A percentile compares a stretch with the other conserved stretches of the same genome.
Evolutionary conservation across 2,888 invertebrate species (phyloP).

Genomic region (Odontocolon sp.): DNA sequence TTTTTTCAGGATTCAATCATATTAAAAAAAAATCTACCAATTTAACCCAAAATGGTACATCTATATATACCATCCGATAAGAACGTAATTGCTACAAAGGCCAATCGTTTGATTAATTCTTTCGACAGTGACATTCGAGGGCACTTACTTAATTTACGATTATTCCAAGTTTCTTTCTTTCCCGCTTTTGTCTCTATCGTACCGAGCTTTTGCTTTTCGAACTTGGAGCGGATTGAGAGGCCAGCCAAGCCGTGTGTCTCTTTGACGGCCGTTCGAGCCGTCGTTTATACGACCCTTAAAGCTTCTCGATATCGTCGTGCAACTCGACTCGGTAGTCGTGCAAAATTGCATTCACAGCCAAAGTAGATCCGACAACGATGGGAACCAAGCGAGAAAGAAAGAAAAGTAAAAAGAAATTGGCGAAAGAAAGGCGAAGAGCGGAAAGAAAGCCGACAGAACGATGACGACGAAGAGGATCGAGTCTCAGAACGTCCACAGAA

Average conservation of each 20-base stretch:
- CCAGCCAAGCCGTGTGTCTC: conserved; percentile 33
- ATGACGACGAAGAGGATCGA: conserved; percentile 41
- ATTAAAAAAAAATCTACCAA: no score
- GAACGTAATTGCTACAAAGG: no score
- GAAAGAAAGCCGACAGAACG: conserved; percentile 30
- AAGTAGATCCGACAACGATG: conserved; percentile 27
- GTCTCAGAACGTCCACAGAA: background rate
- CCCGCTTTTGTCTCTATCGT: background rate
- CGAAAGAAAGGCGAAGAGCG: conserved; percentile 15
- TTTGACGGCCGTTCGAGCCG: conserved; percentile 52
- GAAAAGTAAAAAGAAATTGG: background rate
- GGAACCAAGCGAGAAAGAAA: background rate
- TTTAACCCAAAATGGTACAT: no score
- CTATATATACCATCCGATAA: no score
- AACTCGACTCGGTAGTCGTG: conserved; percentile 37
- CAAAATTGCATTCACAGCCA: conserved; percentile 56
- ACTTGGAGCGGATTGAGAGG: conserved; percentile 4
- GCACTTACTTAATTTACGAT: conserved; percentile 30
- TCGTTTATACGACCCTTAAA: conserved; percentile 57
- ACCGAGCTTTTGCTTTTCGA: background rate
- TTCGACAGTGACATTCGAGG: background rate
- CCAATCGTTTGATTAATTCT: background rate
- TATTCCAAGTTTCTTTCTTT: conserved; percentile 14
- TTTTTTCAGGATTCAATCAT: no score
- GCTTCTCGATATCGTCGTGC: conserved; percentile 38